Evolutionary conservation across 1,140 invertebrate genomes (phyloP), one percentile per base, ranked within the genome.

Genomic region (Plodia interpunctella): DNA sequence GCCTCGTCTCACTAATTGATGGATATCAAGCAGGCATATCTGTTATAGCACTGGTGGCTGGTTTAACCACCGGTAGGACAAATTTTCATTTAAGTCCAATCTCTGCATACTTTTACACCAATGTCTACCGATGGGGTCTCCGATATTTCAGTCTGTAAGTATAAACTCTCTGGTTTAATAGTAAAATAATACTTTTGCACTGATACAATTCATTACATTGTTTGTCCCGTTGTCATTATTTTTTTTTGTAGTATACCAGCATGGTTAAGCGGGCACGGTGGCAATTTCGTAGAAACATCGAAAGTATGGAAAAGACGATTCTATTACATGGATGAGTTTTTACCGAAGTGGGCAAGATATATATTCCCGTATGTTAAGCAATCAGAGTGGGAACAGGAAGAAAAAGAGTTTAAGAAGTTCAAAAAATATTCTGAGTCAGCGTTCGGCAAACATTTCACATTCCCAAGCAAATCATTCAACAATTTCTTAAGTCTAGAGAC

Each of bases 71-170:
- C 18, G 65, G 60, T 1, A 53, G 63, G 8, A 64, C 65, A 0
- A 76, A 70, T 21, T 70, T 70, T 0, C 78, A 83, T 38, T 62
- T 83, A 2, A 74, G 79, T 28, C 80, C 79, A 0, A 15, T 64
- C 0, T 75, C 75, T 0, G 76, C 77, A 0, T 79, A 74, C 49
- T 83, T 77, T 59, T 78, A 82, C 52, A 86, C 78, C 0, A 77
- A 78, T 28, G 64, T 64, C 0, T 86, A 83, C 19, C 70, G 83
- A 70, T 86, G 80, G 80, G 69, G 55, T 0, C 64, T 86, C 11
- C 58, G 83, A 60, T 74, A 86, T 65, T 54, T 86, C 6, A 79
- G 72, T 64, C 62, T 82, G 83, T 86, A 59, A 78, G 83, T 74
- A 9, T 32, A 28, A 5, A 13, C 28, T 11, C 9, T 55, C n/a